Evolutionary conservation across 2,113 vertebrate genomes (phyloP).

Genomic region (Entomyzon cyanotis): DNA sequence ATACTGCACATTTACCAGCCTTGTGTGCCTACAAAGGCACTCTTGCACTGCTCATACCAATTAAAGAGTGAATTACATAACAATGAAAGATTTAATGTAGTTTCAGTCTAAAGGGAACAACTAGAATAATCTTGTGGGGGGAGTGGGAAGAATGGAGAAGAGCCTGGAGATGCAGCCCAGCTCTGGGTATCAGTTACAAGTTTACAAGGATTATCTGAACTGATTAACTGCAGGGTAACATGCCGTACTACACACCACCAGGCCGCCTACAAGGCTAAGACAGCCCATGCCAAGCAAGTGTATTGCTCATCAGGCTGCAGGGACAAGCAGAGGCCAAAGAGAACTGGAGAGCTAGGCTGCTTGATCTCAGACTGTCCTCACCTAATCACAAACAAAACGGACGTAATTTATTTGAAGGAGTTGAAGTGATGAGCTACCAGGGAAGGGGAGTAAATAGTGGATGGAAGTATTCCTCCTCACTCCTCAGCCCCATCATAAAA

Average conservation of each 20-base stretch:
- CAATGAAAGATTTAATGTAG: neutral
- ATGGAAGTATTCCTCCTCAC: neutral
- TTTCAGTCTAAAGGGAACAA: neutral
- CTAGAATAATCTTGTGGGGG: neutral
- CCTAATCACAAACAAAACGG: neutral
- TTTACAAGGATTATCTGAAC: constrained; percentile 63
- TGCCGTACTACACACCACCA: constrained; percentile 47
- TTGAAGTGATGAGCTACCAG: neutral
- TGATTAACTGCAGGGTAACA: constrained; percentile 69
- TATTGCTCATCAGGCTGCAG: neutral
- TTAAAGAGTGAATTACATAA: neutral
- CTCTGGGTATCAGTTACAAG: constrained; percentile 63
- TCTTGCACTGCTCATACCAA: neutral
- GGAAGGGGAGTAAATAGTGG: neutral
- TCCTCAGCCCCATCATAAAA: neutral
- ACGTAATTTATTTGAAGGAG: neutral
- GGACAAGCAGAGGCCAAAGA: neutral
- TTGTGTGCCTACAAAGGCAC: neutral
- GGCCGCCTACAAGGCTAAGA: neutral
- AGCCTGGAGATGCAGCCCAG: neutral
- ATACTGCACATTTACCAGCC: neutral
- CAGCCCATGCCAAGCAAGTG: constrained; percentile 8
- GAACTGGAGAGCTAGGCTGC: neutral
- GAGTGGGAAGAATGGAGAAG: neutral
- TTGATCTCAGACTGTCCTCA: neutral